A percentile compares a stretch with the other conserved stretches of the same genome.
phyloP scores from a whole-genome alignment of 2,888 invertebrate species.

The Oligia fasciuncula region DNA sequence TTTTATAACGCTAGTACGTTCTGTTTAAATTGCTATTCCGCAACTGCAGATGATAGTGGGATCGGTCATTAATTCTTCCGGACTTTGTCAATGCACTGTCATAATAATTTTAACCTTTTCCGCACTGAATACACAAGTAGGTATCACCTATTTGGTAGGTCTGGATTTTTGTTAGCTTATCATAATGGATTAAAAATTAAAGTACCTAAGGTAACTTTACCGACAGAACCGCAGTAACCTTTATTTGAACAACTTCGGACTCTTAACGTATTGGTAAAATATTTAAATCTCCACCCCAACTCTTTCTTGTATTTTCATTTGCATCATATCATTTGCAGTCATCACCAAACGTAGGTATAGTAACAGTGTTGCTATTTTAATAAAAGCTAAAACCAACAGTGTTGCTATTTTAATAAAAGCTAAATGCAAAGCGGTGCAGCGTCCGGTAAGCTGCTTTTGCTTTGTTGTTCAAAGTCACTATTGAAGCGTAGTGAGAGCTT shows the following conservation, averaged over 20 bases:
- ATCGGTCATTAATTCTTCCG: neutral
- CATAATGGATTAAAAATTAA: neutral
- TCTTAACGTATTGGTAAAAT: neutral
- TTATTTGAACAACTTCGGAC: neutral
- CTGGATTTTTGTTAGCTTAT: neutral
- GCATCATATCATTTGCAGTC: neutral
- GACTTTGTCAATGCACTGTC: neutral
- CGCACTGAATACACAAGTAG: neutral
- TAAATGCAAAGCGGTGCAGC: slow-evolving; percentile 2
- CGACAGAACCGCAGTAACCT: too few relatives aligned
- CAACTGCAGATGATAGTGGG: neutral
- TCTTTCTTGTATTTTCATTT: neutral
- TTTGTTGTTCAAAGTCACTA: slow-evolving; percentile 32
- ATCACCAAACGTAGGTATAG: neutral
- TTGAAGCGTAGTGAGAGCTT: slow-evolving; percentile 27
- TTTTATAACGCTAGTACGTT: neutral
- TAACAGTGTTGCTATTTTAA: slow-evolving; percentile 10
- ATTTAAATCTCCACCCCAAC: neutral
- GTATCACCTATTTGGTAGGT: neutral
- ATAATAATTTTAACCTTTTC: neutral
- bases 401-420: neutral
- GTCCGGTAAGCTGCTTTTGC: slow-evolving; percentile 28
- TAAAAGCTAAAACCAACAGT: neutral
- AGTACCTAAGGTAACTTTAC: neutral
- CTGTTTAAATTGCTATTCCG: neutral